Evolutionary conservation across 2,888 invertebrate species (phyloP).

Genomic region (Galerucella nymphaeae): DNA sequence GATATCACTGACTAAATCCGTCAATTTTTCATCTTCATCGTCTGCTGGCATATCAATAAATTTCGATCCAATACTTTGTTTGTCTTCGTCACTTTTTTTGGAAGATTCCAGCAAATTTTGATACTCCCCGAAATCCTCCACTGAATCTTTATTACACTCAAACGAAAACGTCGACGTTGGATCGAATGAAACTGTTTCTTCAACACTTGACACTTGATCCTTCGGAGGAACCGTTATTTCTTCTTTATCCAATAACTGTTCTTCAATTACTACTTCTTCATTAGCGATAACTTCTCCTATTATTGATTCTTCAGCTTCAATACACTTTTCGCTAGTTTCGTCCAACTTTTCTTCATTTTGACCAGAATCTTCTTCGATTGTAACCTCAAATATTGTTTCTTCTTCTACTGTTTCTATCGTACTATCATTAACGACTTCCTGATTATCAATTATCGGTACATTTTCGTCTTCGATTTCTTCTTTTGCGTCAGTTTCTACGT

Average conservation of each 20-base stretch:
- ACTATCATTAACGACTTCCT: constrained; percentile 4
- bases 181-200: not conserved
- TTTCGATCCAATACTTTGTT: not conserved
- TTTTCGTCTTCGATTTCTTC: not conserved
- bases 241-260: no score
- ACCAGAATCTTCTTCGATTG: not conserved
- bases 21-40: constrained; percentile 21
- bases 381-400: constrained; percentile 6
- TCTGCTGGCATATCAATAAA: not conserved
- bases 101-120: not conserved
- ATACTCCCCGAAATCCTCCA: not conserved
- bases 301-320: not conserved
- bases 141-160: not conserved
- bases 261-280: not conserved
- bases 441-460: not conserved
- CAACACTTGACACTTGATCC: not conserved
- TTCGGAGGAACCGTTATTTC: no score
- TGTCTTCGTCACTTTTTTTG: not conserved
- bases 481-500: not conserved
- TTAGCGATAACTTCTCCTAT: not conserved
- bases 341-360: not conserved
- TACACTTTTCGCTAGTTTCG: not conserved
- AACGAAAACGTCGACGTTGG: not conserved
- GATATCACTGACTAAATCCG: constrained; percentile 27
- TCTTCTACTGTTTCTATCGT: not conserved